A percentile compares a stretch with the other conserved stretches of the same genome.
These are phyloP conservation scores for Drosophila serrata DNA, from an alignment of 1,140 invertebrate species.

Conservation along the genomic window DNA sequence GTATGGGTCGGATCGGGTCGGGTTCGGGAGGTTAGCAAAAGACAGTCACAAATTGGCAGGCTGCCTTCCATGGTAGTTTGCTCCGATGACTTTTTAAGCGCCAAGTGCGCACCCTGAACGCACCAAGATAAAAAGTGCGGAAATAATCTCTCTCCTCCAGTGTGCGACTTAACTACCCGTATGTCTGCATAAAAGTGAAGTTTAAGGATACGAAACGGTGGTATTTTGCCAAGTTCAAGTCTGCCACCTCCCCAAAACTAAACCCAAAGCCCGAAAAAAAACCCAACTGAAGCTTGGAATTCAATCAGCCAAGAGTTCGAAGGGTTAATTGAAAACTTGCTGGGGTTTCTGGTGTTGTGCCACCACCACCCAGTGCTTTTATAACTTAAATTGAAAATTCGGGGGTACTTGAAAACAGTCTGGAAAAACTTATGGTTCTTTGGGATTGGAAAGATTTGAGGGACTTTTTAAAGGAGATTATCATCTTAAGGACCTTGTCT, in stretches of 20 bases:
- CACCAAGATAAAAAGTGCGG: slow-evolving; percentile 55
- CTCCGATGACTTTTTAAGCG: slow-evolving; percentile 63
- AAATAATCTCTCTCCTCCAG: slow-evolving; percentile 50
- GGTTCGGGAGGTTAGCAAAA: slow-evolving; percentile 48
- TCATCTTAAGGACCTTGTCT: not conserved
- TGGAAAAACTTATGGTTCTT: slow-evolving; percentile 11
- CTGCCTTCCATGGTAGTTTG: slow-evolving; percentile 53
- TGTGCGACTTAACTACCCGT: slow-evolving; percentile 52
- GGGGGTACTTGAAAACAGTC: slow-evolving; percentile 9
- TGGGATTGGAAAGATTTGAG: not conserved
- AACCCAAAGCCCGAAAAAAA: slow-evolving; percentile 9
- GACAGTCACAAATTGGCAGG: slow-evolving; percentile 64
- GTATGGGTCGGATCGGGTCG: slow-evolving; percentile 4
- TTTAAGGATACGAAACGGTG: slow-evolving; percentile 39
- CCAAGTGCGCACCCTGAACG: slow-evolving; percentile 61
- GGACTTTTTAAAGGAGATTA: not conserved
- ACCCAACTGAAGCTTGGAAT: slow-evolving; percentile 18
- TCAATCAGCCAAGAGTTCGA: slow-evolving; percentile 56
- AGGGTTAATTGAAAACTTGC: slow-evolving; percentile 49
- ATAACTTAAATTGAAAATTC: slow-evolving; percentile 47
- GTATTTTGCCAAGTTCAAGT: slow-evolving; percentile 46
- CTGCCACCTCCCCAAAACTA: not conserved
- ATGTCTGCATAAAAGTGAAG: slow-evolving; percentile 55
- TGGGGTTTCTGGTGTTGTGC: slow-evolving; percentile 5
- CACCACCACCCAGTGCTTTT: slow-evolving; percentile 8